Percentiles rank a stretch among this genome's conserved stretches.
Evolutionary conservation across 2,888 invertebrate species (phyloP).

Genomic region (Reticulitermes lucifugus): DNA sequence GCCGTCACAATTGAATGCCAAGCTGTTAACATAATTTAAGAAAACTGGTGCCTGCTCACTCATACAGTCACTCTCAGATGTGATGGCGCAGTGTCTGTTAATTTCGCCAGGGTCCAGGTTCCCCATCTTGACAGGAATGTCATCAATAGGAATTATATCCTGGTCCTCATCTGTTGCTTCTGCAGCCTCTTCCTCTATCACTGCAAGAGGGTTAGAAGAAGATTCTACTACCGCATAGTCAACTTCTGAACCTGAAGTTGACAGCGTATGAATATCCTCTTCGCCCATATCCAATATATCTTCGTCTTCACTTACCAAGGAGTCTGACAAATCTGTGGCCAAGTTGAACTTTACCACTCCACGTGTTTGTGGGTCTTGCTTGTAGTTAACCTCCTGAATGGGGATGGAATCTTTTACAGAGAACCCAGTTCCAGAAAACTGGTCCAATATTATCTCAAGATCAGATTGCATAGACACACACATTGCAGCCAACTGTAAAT

Average conservation of each 20-base stretch:
- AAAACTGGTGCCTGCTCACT: conserved; percentile 14
- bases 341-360: conserved; percentile 40
- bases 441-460: conserved; percentile 35
- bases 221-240: conserved; percentile 54
- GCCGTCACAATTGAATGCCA: conserved; percentile 34
- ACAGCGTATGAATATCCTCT: conserved; percentile 50
- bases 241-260: conserved; percentile 53
- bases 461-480: conserved; percentile 40
- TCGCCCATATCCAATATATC: conserved; percentile 39
- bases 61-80: conserved; percentile 28
- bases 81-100: conserved; percentile 15
- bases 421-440: neutral
- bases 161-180: conserved; percentile 54
- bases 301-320: conserved; percentile 46
- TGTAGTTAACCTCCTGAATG: neutral
- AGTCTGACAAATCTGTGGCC: conserved; percentile 35
- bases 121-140: conserved; percentile 39
- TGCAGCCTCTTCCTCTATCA: conserved; percentile 53
- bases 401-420: neutral
- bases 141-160: conserved; percentile 53
- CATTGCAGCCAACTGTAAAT: neutral
- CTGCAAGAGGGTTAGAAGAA: conserved; percentile 45
- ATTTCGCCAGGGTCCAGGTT: neutral
- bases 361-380: conserved; percentile 17
- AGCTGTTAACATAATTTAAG: neutral